Base-by-base conservation (phyloP, 1,140 invertebrate genomes). In the Ceratitis capitata region DNA sequence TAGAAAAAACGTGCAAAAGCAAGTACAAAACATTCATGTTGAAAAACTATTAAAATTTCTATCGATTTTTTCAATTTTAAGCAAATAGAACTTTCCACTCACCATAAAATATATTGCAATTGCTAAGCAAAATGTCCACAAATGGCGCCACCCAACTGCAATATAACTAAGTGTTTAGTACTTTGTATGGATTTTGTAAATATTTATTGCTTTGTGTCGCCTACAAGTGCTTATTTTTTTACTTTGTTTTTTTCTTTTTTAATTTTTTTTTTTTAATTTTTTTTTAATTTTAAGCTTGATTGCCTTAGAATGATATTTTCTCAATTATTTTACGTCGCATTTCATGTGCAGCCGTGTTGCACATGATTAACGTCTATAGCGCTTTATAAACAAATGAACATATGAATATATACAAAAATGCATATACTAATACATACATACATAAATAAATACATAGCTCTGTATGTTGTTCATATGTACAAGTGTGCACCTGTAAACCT, bases 271-370 rank as follows among this genome's bases (percentile, higher is more conserved):
- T 56, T 19, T 61, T 23, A 5, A 29, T 61, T 61, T 61, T 4
- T n/a, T n/a, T n/a, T n/a, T n/a, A n/a, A n/a, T n/a, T n/a, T n/a
- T n/a, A n/a, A n/a, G n/a, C n/a, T n/a, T 23, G 23, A 32, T 64
- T 32, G 29, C 58, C 14, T 64, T 64, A 23, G 9, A 64, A 64
- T 64, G 14, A 64, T 61, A 61, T 64, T 64, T 64, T 64, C 14
- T 3, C 29, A 64, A 29, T 64, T 64, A 64, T 64, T 45, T 78
- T 78, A 78, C 69, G 23, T 78, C 39, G 69, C 69, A 78, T 45
- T 78, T 45, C 9, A 45, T 45, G n/a, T n/a, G 26, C 39, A 78
- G 69, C 69, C 39, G 32, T 23, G 69, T 45, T 42, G 69, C 69
- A 78, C 69, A 78, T 78, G 69, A 78, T 45, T 45, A 78, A 78